These are phyloP conservation scores for Eulemur macaco DNA, from an alignment of 2,113 vertebrate species.

Conservation along the genomic window DNA sequence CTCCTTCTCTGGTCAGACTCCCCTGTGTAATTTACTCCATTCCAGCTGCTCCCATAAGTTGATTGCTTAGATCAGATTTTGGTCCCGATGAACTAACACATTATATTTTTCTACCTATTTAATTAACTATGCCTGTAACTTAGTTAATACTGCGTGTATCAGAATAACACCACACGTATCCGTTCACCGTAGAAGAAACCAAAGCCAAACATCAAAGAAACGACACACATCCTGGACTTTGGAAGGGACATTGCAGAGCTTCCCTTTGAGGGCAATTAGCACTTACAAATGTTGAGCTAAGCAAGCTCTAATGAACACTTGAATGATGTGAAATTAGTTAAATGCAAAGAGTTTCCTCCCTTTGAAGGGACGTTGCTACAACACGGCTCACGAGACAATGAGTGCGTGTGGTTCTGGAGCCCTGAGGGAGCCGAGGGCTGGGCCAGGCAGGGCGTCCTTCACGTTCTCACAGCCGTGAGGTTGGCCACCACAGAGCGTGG, in stretches of 20 bases:
- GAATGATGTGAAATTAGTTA: not conserved
- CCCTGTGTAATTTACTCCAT: not conserved
- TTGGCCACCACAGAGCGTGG: not conserved
- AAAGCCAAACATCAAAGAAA: conserved; percentile 1
- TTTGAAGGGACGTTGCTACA: not conserved
- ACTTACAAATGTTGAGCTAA: not conserved
- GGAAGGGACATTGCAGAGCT: not conserved
- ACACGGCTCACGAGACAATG: not conserved
- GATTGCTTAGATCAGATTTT: not conserved
- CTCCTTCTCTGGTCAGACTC: not conserved
- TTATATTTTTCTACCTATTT: not conserved
- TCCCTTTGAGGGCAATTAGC: not conserved
- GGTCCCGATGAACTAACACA: not conserved
- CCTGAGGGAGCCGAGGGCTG: not conserved
- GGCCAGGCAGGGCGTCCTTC: not conserved
- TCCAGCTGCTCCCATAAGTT: not conserved
- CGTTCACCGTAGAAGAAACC: not conserved
- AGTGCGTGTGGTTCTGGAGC: not conserved
- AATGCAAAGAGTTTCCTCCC: not conserved
- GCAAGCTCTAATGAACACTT: not conserved
- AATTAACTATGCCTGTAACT: not conserved
- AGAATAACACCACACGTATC: not conserved
- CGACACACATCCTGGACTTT: not conserved
- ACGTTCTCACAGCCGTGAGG: not conserved
- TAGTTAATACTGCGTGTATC: not conserved